phyloP scores from a whole-genome alignment of 2,797 vertebrate genomes.

The Synanceia verrucosa region DNA sequence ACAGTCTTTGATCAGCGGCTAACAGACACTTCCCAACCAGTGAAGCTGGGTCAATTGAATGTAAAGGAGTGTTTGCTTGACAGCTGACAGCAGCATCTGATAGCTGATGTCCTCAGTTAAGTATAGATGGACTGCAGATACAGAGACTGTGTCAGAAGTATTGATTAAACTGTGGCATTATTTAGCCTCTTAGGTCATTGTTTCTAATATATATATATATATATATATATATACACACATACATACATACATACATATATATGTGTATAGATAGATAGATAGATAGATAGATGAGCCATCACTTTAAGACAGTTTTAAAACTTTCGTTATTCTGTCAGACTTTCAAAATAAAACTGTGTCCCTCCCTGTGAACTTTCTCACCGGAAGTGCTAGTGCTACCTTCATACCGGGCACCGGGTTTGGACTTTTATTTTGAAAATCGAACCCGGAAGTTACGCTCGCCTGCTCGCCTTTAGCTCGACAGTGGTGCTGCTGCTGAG shows the following conservation, averaged over 20 bases:
- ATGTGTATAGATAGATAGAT: too few species aligned
- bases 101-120: conserved; percentile 18
- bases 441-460: not conserved
- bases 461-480: conserved; percentile 1
- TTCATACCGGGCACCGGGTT: not conserved
- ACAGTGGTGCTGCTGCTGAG: conserved; percentile 33
- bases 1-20: not conserved
- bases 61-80: conserved; percentile 24
- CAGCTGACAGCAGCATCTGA: conserved; percentile 45
- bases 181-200: not conserved
- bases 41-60: conserved; percentile 14
- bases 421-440: conserved; percentile 47
- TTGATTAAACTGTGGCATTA: not conserved
- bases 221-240: too few species aligned
- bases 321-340: too few species aligned
- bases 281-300: too few species aligned
- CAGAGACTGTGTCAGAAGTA: not conserved
- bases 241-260: too few species aligned
- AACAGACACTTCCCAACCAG: conserved; percentile 1
- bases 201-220: not conserved
- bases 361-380: not conserved
- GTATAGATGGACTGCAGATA: not conserved
- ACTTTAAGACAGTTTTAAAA: too few species aligned
- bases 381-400: not conserved
- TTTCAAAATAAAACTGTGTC: conserved; percentile 40